Base-by-base conservation (phyloP, 2,888 invertebrate genomes). In the Timema podura region DNA sequence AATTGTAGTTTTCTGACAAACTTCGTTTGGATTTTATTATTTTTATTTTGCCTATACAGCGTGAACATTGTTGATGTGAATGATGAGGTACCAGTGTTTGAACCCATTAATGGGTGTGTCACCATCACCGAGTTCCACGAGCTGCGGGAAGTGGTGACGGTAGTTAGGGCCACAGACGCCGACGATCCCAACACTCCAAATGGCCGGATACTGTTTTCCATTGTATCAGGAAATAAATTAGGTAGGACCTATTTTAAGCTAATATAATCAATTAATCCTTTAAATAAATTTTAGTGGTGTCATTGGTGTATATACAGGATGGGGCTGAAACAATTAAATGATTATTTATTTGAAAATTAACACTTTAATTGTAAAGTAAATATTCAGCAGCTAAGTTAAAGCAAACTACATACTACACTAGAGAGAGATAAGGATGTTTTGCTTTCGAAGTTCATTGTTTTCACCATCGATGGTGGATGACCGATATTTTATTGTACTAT, bases 41-140 rank as follows among this genome's bases (percentile, higher is more conserved):
- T 30, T 30, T 30, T 30, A 30, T 30, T 30, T 30, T 30, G 30
- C 30, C 30, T 30, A 30, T 30, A 30, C 77, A 93, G 93, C 74
- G 88, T 96, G 10, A 87, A 87, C 65, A 83, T 96, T 70, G 82
- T 90, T 73, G 95, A 96, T 79, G 92, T 94, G 64, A 96, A 96
- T 78, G 96, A 96, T 80, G 93, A 94, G 78, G 80, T 87, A 0
- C 95, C 95, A 0, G 84, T 88, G 68, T 85, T 96, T 45, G 85
- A 87, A 15, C 74, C 72, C 11, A 74, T 74, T 45, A 80, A 84
- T 5, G 86, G 86, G 1, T 95, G 95, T 78, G 85, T 91, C 0
- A 89, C 90, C 15, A 89, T 95, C 70, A 93, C 93, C 0, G 96
- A 96, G 82, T 96, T 95, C 81, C 95, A 95, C 78, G 91, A 92